Evolutionary conservation across 2,888 invertebrate genomes (phyloP).

Genomic region (Heliconius erato): DNA sequence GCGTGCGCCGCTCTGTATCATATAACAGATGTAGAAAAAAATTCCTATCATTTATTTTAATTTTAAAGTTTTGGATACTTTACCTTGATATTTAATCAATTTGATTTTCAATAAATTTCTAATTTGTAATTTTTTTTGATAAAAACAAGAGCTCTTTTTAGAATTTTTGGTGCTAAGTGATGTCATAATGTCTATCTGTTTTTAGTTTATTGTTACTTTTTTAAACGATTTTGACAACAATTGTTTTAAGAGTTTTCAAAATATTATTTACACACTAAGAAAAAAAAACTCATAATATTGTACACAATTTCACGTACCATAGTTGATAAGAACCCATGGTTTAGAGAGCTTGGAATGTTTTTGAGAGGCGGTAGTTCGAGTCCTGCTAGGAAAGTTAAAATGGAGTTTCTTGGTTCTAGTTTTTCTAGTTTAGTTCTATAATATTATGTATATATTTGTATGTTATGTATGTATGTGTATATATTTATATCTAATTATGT

Average conservation of each 20-base stretch:
- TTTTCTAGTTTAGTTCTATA: too few species aligned
- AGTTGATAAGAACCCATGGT: too few species aligned
- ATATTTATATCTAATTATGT: neutral
- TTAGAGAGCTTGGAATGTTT: too few species aligned
- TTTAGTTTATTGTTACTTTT: too few species aligned
- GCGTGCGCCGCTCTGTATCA: neutral
- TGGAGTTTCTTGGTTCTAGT: too few species aligned
- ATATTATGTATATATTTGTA: too few species aligned
- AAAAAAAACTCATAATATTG: too few species aligned
- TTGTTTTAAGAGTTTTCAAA: neutral
- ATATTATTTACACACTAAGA: neutral
- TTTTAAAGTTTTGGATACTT: neutral
- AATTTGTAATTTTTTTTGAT: neutral
- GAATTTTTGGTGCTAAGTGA: neutral
- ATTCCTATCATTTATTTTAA: neutral
- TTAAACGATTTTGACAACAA: too few species aligned
- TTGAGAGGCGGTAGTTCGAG: too few species aligned
- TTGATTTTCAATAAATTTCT: neutral
- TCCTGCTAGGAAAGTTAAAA: too few species aligned
- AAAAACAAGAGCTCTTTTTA: neutral
- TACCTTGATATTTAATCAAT: neutral
- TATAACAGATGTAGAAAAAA: constrained; percentile 14
- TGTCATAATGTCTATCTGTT: neutral
- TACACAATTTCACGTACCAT: too few species aligned
- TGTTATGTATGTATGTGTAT: neutral